A percentile compares a stretch with the other conserved stretches of the same genome.
Evolutionary conservation across 2,888 invertebrate genomes (phyloP).

Genomic region (Spisula subtruncata): DNA sequence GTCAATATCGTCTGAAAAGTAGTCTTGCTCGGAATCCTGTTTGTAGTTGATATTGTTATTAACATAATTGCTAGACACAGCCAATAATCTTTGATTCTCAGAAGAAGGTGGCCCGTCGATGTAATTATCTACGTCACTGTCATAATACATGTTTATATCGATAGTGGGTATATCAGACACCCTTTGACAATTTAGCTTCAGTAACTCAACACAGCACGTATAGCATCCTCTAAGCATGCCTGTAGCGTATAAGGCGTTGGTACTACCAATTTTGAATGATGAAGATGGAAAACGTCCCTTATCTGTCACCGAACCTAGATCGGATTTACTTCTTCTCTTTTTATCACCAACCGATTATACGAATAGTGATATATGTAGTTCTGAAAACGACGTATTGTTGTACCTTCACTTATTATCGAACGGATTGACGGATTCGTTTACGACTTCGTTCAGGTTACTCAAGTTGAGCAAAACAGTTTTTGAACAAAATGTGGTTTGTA

Average conservation of each 20-base stretch:
- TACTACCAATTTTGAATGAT: constrained; percentile 17
- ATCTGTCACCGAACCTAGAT: constrained; percentile 16
- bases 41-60: background rate
- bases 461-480: constrained; percentile 20
- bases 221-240: background rate
- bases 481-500: background rate
- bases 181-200: background rate
- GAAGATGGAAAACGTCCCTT: background rate
- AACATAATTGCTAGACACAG: background rate
- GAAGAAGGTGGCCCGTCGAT: background rate
- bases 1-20: constrained; percentile 25
- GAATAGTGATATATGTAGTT: background rate
- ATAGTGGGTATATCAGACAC: background rate
- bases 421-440: background rate
- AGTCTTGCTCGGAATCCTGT: constrained; percentile 14
- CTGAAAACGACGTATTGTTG: background rate
- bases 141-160: constrained; percentile 36
- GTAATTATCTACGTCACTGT: constrained; percentile 20
- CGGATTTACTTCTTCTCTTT: constrained; percentile 21
- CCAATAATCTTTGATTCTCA: background rate
- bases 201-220: constrained; percentile 13
- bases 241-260: constrained; percentile 20
- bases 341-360: background rate
- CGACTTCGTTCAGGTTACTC: constrained; percentile 24
- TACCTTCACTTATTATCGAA: constrained; percentile 35